Evolutionary conservation across 1,140 invertebrate genomes (phyloP), one percentile per base, ranked within the genome.

Genomic region (Himalopsyche phryganea): DNA sequence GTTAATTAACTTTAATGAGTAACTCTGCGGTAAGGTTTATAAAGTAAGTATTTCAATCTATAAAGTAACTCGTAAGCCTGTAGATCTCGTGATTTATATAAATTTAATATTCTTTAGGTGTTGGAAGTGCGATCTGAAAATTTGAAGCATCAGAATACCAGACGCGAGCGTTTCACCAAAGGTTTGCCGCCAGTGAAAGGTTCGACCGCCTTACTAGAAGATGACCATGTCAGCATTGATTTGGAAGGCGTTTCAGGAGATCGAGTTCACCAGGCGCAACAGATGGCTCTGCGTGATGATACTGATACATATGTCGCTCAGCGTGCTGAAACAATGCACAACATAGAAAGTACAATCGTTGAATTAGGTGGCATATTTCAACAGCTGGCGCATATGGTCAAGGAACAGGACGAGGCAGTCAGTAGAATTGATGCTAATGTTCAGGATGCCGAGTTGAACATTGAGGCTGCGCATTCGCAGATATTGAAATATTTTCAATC

Each of bases 351-450:
- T 9, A 99, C 96, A 20, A 99, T 99, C 69, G 94, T 98, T 11
- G 97, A 99, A 78, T 77, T 99, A n/a, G 96, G 97, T 5, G 92
- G 91, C 38, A 99, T 99, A 71, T 99, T 99, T 71, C 91, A 94
- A 69, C 96, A 99, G 72, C 78, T 99, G 61, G 96, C 97, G 14
- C 90, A 93, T 69, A 97, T 99, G 94, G 96, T 99, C 17, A 96
- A 98, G 71, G 97, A 99, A 77, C 98, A 99, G 77, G 96, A 98
- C 76, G 97, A 99, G 82, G 92, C 96, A 77, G 96, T 99, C 14
- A 92, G 94, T 66, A 86, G 96, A 71, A 99, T 99, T 74, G 97
- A 99, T 78, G 83, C 90, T 2, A 98, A 99, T 80, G 88, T 99
- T 55, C 91, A 97, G 73, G 92, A 98, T 71, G 88, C 96, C 1